A percentile compares a stretch with the other conserved stretches of the same genome.
These are phyloP conservation scores for Mormoops blainvillei DNA, from an alignment of 2,113 vertebrate genomes.

Conservation along the genomic window DNA sequence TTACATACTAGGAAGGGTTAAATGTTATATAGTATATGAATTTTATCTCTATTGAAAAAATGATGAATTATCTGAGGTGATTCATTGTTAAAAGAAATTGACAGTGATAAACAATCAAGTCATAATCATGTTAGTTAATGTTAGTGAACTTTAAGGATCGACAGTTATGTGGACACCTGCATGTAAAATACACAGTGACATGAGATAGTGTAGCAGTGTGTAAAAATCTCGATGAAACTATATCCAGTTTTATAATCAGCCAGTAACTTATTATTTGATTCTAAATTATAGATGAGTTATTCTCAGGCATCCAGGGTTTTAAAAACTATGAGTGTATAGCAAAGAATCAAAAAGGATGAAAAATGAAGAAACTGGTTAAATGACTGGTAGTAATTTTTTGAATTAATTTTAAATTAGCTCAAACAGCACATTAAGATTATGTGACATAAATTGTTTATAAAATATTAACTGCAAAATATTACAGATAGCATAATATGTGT, in stretches of 20 bases:
- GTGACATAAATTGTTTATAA: background rate
- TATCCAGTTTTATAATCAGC: background rate
- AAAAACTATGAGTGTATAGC: background rate
- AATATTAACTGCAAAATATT: background rate
- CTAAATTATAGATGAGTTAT: background rate
- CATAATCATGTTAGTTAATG: background rate
- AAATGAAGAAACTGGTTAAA: background rate
- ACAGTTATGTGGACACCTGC: background rate
- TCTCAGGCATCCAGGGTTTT: background rate
- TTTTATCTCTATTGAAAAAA: background rate
- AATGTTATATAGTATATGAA: background rate
- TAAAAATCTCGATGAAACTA: background rate
- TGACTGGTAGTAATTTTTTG: background rate
- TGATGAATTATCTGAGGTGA: background rate
- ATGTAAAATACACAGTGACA: background rate
- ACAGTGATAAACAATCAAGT: background rate
- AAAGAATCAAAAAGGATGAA: background rate
- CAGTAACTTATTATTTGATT: background rate
- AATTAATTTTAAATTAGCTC: background rate
- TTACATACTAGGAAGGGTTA: background rate
- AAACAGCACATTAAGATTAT: background rate
- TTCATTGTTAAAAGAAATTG: background rate
- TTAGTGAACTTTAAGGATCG: background rate
- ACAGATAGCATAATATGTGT: background rate
- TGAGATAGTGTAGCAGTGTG: background rate